Evolutionary conservation across 2,113 vertebrate species (phyloP), one percentile per base, ranked within the genome.

Genomic region (Ophiodon elongatus): DNA sequence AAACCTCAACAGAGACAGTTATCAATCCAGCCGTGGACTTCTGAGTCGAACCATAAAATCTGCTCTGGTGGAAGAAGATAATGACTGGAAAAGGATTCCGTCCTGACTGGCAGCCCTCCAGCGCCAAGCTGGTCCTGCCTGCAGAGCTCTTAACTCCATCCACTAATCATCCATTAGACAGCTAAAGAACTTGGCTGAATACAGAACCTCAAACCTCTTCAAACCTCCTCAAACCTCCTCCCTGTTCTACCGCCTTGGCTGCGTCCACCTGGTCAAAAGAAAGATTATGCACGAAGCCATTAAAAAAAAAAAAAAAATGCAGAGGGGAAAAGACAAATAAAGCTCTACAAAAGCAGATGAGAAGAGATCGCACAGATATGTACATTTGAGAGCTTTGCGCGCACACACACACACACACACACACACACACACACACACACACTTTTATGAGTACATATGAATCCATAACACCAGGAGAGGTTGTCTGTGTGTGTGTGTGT

Each of bases 101-200:
- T 23, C 62, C 68, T 62, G 65, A 81, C 83, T 85, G 85, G 88
- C 80, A 39, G 85, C 59, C 76, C 19, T 85, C 83, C 85, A 85
- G 41, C n/a, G 6, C 13, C 33, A 35, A 74, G 82, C 59, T 35
- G 29, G 50, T 76, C 65, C 80, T 76, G 65, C 76, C 79, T 43
- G 37, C 69, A 80, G 79, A 85, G 76, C 10, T 33, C 35, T 65
- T 52, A 35, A 72, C 65, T 27, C 75, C 75, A 57, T 41, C 77
- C 77, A 76, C 82, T 79, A 60, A 79, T 79, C 84, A 82, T 72
- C 59, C 75, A 62, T 33, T 62, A 29, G 6, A 78, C 19, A 69
- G 27, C 41, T 74, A 5, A 73, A 73, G 39, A 35, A 15, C 69
- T 74, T 83, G 73, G 73, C 83, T 52, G 21, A 37, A 25, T 1